Evolutionary conservation across 92 coral and sea anemone species (phyloP), one percentile per base, ranked within the genome.

Genomic region (Heteractis magnifica): DNA sequence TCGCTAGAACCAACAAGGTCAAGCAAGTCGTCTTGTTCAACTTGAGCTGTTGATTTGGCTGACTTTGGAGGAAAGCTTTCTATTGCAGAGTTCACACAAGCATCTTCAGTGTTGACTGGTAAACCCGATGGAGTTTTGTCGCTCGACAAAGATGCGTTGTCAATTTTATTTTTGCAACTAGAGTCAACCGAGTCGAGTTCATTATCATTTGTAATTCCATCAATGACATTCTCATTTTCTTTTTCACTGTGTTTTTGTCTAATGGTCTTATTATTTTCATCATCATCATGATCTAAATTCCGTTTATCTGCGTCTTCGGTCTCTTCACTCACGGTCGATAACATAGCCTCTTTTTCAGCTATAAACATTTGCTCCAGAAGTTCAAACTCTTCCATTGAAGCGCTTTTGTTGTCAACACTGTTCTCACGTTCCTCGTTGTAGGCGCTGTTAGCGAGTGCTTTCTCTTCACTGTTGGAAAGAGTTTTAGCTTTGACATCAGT

Each of bases 1-100:
- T 34, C 94, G 52, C 92, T 83, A 23, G 88, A 59, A 60, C 98
- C 98, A 2, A 94, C 77, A 49, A 94, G 90, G 72, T 94, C 98
- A 76, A 94, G 92, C 51, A 94, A 80, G 51, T 89, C 95, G 70
- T 94, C 98, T 10, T 82, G 77, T 74, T 93, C 97, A 26, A 65
- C 71, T 52, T 56, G 26, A 26, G 78, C 4, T 52, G 55, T 44
- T 72, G 72, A 73, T n/a, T 56, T 75, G 15, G 21, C 51, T 8
- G 44, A 34, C 44, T 13, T 55, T 8, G 55, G 12, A 52, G 23
- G 48, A 55, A 49, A 20, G 10, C 26, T 12, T 20, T 68, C 73
- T 20, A 20, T 26, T 7, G 14, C 19, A 23, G 73, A 9, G 23
- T 26, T 4, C 19, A 26, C 3, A 6, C 41, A 14, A 10, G 23